Base-by-base conservation (phyloP, 2,888 invertebrate species). In the Cheilosia variabilis region DNA sequence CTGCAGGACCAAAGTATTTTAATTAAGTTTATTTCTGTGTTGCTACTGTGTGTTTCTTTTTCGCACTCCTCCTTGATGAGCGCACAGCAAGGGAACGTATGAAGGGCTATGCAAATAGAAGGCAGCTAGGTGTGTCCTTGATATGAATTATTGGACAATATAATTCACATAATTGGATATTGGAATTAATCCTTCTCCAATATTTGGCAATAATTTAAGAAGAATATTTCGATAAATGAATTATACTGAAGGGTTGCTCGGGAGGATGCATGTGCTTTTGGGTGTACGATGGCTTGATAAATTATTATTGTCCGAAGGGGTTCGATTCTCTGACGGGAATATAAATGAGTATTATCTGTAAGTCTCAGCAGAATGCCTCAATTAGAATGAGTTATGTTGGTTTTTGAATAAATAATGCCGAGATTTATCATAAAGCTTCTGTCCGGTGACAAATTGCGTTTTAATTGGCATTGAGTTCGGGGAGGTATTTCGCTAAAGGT, bases 1-100 rank as follows among this genome's bases (percentile, higher is more conserved):
- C 27, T 4, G 31, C 19, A 58, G 53, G 50, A 65, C 65, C 60
- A 81, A 81, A 86, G 66, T 81, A 86, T 77, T 81, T 86, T 86
- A 86, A 86, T 86, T 86, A 86, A 81, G 86, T 77, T 76, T 84
- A 66, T 84, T 80, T 80, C 69, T 69, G 22, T 71, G 27, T 76
- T 75, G 58, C 34, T 34, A 24, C 63, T 63, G 34, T 27, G 5
- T 53, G 27, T 60, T 41, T 27, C 15, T 65, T 19, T 22, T 50
- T 63, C 22, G 10, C 24, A 24, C n/a, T 45, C 41, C 27, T 17
- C 13, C 60, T 43, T 71, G 55, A 27, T 76, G 68, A 63, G 24
- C 24, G 2, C 15, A 13, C 2, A 13, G 15, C 6, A 17, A 71
- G 71, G 27, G 27, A 27, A 5, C 69, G 72, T 75, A 81, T 76